Evolutionary conservation across 2,113 vertebrate species (phyloP).

Genomic region (Colius striatus): DNA sequence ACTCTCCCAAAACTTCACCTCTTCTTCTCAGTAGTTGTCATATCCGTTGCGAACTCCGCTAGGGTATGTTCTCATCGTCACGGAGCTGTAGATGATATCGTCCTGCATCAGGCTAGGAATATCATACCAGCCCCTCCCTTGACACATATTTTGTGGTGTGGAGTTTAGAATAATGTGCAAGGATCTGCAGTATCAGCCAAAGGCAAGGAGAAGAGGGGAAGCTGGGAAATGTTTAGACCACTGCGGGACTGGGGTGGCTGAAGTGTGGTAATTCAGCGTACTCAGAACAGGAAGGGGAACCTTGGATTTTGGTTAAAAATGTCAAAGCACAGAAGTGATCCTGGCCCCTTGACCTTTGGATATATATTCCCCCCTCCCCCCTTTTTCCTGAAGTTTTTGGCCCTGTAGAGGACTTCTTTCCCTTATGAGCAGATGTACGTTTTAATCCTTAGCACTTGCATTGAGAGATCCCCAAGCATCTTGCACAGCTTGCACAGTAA

Average conservation of each 20-base stretch:
- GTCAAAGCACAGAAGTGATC: background rate
- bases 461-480: background rate
- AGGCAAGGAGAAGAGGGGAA: background rate
- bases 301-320: background rate
- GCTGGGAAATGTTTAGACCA: accelerated
- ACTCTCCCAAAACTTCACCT: background rate
- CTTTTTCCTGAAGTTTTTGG: background rate
- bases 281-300: background rate
- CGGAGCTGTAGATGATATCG: background rate
- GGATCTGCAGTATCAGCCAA: background rate
- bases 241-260: background rate
- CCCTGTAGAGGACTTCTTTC: background rate
- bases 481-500: background rate
- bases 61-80: background rate
- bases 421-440: background rate
- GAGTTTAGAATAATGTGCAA: background rate
- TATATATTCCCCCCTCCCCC: background rate
- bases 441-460: background rate
- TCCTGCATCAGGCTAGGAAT: background rate
- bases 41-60: background rate
- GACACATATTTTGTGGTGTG: background rate
- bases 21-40: background rate
- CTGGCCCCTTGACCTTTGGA: background rate
- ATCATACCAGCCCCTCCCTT: background rate
- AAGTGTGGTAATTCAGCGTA: background rate